Conservation (phyloP, 2,797 vertebrate species). For the Ambastaia sidthimunki region DNA sequence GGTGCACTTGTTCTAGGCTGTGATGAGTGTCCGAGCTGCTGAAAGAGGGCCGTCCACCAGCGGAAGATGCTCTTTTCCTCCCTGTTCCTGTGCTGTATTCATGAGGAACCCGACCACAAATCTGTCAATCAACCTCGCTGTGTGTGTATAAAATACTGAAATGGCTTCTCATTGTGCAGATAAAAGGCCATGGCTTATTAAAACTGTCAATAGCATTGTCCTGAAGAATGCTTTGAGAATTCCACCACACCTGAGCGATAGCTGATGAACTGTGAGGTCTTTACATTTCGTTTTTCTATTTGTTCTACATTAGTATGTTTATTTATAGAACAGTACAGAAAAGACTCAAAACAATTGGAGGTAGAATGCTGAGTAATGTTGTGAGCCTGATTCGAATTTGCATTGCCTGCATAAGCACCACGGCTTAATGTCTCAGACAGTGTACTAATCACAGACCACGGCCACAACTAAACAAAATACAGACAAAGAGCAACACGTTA, state of each 20-base stretch:
- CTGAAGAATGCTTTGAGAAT: conserved; percentile 64
- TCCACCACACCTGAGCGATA: conserved; percentile 42
- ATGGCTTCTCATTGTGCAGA: conserved; percentile 57
- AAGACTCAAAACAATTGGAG: not conserved
- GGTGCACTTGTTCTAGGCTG: conserved; percentile 68
- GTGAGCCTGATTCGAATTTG: not conserved
- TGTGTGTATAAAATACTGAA: conserved; percentile 32
- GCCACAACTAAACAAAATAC: not conserved
- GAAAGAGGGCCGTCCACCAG: conserved; percentile 68
- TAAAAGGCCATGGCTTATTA: conserved; percentile 65
- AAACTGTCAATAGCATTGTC: conserved; percentile 62
- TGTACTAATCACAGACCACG: not conserved
- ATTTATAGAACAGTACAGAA: not conserved
- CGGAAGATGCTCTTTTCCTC: conserved; percentile 67
- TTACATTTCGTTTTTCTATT: not conserved
- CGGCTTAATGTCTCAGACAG: not conserved
- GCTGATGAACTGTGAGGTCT: conserved; percentile 16
- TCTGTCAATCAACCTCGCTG: conserved; percentile 50
- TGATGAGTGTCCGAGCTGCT: conserved; percentile 70
- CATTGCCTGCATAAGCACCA: not conserved
- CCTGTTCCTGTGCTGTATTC: conserved; percentile 61
- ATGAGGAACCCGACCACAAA: conserved; percentile 51
- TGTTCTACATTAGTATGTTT: too few relatives aligned
- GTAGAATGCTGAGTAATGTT: not conserved
- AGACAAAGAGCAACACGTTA: too few relatives aligned